Evolutionary conservation across 1,140 invertebrate species (phyloP).

Genomic region (Stegodyphus mimosarum): DNA sequence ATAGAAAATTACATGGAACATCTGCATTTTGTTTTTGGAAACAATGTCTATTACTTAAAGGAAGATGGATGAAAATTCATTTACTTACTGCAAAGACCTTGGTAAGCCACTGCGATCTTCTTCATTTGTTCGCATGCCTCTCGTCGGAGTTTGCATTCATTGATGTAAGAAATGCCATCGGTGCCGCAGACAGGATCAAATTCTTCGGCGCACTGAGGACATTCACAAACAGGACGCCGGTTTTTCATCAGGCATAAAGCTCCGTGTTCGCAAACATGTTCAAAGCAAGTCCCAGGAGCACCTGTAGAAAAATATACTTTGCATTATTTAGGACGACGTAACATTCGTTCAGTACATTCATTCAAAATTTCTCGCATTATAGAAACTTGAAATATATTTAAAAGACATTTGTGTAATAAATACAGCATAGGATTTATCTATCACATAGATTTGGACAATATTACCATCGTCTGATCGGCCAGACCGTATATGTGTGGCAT

Average conservation of each 20-base stretch:
- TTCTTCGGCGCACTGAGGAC: constrained; percentile 84
- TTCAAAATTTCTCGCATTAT: too few species aligned
- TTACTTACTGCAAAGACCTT: constrained; percentile 70
- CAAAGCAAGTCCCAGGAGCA: constrained; percentile 74
- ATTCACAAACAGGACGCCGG: constrained; percentile 82
- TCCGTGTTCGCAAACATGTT: constrained; percentile 79
- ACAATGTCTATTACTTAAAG: too few species aligned
- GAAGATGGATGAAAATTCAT: not conserved
- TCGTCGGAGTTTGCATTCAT: constrained; percentile 83
- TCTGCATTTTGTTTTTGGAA: too few species aligned
- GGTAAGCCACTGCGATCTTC: constrained; percentile 80
- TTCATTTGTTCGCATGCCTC: constrained; percentile 81
- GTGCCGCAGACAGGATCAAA: constrained; percentile 87
- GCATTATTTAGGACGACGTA: too few species aligned
- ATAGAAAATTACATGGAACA: too few species aligned
- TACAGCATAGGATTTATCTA: too few species aligned
- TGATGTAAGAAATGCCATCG: constrained; percentile 88
- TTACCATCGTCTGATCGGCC: too few species aligned
- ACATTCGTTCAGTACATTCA: too few species aligned
- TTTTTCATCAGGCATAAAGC: constrained; percentile 80
- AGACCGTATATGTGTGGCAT: too few species aligned
- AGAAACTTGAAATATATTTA: too few species aligned
- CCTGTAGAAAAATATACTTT: not conserved
- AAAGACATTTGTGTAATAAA: too few species aligned
- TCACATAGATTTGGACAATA: too few species aligned